A percentile compares a stretch with the other conserved stretches of the same genome.
Conservation (phyloP, 1,140 invertebrate species). For the Callitettix versicolor region DNA sequence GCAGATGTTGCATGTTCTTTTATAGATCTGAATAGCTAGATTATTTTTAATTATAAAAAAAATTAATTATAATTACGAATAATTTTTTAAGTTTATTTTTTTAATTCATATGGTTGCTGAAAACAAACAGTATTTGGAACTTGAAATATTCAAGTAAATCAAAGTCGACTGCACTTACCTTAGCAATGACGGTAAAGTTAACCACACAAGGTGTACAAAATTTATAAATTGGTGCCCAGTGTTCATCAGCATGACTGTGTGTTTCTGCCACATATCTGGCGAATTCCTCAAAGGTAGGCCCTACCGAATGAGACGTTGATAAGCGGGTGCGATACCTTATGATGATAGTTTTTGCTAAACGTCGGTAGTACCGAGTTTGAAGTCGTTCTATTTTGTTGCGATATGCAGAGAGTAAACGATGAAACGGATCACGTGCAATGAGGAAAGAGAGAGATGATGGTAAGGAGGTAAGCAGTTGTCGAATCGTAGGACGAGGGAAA, state of each 20-base stretch:
- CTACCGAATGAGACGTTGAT: neutral
- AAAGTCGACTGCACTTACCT: no score
- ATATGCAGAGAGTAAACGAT: slow-evolving; percentile 82
- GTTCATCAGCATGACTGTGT: slow-evolving; percentile 63
- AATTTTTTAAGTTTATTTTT: no score
- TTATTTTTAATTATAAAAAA: no score
- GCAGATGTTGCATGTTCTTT: no score
- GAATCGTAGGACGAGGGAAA: slow-evolving; percentile 60
- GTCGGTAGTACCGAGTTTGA: slow-evolving; percentile 26
- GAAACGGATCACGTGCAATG: slow-evolving; percentile 81
- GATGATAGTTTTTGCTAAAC: slow-evolving; percentile 23
- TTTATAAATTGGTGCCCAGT: slow-evolving; percentile 75
- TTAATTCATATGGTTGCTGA: no score
- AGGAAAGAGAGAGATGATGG: slow-evolving; percentile 62
- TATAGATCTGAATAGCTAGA: no score
- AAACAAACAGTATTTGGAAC: no score
- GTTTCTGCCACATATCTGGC: slow-evolving; percentile 61
- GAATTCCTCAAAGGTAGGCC: slow-evolving; percentile 63
- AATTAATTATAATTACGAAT: no score
- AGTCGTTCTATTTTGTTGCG: slow-evolving; percentile 62
- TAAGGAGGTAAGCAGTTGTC: slow-evolving; percentile 50
- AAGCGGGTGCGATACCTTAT: neutral
- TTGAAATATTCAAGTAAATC: no score
- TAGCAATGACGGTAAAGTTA: slow-evolving; percentile 75
- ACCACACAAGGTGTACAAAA: slow-evolving; percentile 86